Evolutionary conservation across 2,888 invertebrate genomes (phyloP), one percentile per base, ranked within the genome.

Genomic region (Anagyrus pseudococci): DNA sequence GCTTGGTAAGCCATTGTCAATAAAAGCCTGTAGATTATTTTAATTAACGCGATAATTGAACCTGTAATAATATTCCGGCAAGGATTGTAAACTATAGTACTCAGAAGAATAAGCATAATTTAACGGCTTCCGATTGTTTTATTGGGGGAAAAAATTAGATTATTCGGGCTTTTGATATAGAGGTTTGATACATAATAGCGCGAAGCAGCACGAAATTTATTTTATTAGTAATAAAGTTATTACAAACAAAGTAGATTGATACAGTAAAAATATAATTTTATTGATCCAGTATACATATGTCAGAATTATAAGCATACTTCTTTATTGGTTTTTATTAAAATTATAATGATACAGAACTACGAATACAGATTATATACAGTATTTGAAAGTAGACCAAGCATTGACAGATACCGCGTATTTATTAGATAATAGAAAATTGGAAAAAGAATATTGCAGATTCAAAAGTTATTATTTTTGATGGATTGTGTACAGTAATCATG

Each of bases 141-240:
- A n/a, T n/a, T n/a, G n/a, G n/a, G n/a, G n/a, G n/a, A n/a, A n/a
- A n/a, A n/a, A n/a, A n/a, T n/a, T n/a, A n/a, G n/a, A n/a, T n/a
- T n/a, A n/a, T n/a, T n/a, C n/a, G n/a, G n/a, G n/a, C n/a, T n/a
- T n/a, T n/a, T n/a, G n/a, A n/a, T n/a, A n/a, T n/a, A n/a, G n/a
- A n/a, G n/a, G n/a, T n/a, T n/a, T n/a, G n/a, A n/a, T n/a, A n/a
- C n/a, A n/a, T n/a, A n/a, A n/a, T n/a, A n/a, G n/a, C n/a, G n/a
- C n/a, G n/a, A n/a, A n/a, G n/a, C n/a, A n/a, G n/a, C n/a, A n/a
- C n/a, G n/a, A n/a, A n/a, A n/a, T n/a, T n/a, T 91, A 72, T 89
- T 90, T 74, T 88, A 88, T 69, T 87, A 92, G 0, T 94, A 94
- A 75, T 94, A 94, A 77, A 84, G 94, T 69, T 94, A 87, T 77